Conservation (phyloP, 1,140 invertebrate species). For the Aphidius ervi region DNA sequence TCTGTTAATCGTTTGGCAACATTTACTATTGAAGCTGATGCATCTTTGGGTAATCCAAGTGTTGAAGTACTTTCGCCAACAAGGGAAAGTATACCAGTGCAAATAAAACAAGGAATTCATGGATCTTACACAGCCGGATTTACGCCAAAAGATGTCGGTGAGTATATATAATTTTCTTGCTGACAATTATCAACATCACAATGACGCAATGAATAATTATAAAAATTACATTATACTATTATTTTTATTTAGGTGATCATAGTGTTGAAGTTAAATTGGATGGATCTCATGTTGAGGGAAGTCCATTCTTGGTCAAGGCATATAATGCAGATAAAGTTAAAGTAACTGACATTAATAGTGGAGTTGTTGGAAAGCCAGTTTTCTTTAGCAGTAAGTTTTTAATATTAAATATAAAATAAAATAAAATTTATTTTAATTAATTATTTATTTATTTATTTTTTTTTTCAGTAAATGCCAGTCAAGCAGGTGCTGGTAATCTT, state of each 20-base stretch:
- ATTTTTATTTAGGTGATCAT: constrained; percentile 67
- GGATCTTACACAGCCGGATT: constrained; percentile 65
- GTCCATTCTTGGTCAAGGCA: constrained; percentile 91
- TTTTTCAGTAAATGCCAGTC: constrained; percentile 69
- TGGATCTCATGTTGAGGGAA: constrained; percentile 83
- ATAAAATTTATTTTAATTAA: neutral
- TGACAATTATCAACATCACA: neutral
- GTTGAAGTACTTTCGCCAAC: constrained; percentile 77
- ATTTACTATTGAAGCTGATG: constrained; percentile 77
- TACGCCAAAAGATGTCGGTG: constrained; percentile 82
- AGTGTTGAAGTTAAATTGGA: constrained; percentile 84
- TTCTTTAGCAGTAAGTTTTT: constrained; percentile 85
- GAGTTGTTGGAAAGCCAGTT: constrained; percentile 85
- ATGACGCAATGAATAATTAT: constrained; percentile 7
- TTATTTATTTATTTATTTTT: constrained; percentile 3
- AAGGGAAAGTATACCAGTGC: constrained; percentile 65
- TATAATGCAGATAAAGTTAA: constrained; percentile 90
- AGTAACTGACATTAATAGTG: constrained; percentile 85
- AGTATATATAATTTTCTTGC: constrained; percentile 28
- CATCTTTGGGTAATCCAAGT: constrained; percentile 65
- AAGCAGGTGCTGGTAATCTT: constrained; percentile 88
- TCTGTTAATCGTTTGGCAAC: constrained; percentile 78
- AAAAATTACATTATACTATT: constrained; percentile 13
- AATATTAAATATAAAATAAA: constrained; percentile 23
- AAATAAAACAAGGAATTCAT: constrained; percentile 52